Conservation (phyloP, 2,888 invertebrate species). For the Trissolcus brochymenae region DNA sequence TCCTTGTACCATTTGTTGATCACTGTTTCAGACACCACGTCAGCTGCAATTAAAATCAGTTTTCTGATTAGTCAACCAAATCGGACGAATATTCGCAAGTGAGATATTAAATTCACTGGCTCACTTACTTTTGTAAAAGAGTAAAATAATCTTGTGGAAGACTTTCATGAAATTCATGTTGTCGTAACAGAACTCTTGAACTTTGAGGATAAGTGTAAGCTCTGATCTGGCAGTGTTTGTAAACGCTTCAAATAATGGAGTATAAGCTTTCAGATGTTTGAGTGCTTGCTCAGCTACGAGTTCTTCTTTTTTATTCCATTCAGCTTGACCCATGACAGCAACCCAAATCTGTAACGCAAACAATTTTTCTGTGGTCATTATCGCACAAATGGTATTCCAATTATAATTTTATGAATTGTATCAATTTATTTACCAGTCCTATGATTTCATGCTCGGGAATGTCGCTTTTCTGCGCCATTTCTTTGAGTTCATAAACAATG, state of each 20-base stretch:
- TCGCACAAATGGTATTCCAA: too few relatives aligned
- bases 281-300: conserved; percentile 96
- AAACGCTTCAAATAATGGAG: conserved; percentile 90
- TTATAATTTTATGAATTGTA: background rate
- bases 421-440: conserved; percentile 82
- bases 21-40: conserved; percentile 95
- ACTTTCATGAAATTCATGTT: conserved; percentile 99
- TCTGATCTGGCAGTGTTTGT: conserved; percentile 91
- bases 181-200: conserved; percentile 98
- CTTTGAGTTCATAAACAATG: conserved; percentile 89
- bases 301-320: conserved; percentile 98
- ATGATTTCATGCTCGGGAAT: conserved; percentile 95
- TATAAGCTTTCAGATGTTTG: conserved; percentile 91
- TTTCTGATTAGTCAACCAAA: background rate
- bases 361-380: background rate
- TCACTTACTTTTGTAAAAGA: conserved; percentile 92
- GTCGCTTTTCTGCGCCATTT: conserved; percentile 88
- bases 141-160: conserved; percentile 97
- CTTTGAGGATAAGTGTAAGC: conserved; percentile 90
- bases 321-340: conserved; percentile 95
- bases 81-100: background rate
- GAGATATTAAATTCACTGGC: background rate
- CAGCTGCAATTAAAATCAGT: conserved; percentile 78
- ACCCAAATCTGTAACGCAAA: conserved; percentile 86
- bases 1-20: conserved; percentile 98